Evolutionary conservation across 2,797 vertebrate species (phyloP).

Genomic region (Phalloptychus januarius): DNA sequence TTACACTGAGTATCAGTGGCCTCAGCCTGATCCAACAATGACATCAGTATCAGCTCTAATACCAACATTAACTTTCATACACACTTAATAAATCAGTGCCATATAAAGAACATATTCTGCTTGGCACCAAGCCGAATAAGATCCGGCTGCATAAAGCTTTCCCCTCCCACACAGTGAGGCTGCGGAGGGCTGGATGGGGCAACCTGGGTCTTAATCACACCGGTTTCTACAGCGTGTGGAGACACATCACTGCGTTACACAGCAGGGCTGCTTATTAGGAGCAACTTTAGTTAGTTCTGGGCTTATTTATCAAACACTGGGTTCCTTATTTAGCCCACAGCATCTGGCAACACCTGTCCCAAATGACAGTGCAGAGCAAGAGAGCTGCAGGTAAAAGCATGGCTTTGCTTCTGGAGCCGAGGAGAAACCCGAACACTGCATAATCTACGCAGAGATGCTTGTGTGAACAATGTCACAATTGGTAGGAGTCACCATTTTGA

Average conservation of each 20-base stretch:
- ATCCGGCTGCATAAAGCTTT: neutral
- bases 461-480: neutral
- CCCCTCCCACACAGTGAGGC: neutral
- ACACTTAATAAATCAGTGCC: neutral
- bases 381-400: neutral
- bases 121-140: neutral
- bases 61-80: neutral
- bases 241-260: neutral
- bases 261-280: slow-evolving; percentile 4
- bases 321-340: neutral
- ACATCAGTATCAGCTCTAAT: neutral
- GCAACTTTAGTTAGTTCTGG: neutral
- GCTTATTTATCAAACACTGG: neutral
- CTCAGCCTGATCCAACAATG: neutral
- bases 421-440: neutral
- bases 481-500: neutral
- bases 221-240: neutral
- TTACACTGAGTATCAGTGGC: neutral
- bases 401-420: neutral
- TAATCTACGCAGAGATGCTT: neutral
- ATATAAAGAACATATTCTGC: neutral
- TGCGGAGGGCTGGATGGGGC: neutral
- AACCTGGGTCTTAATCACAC: neutral
- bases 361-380: neutral
- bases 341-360: neutral